These are phyloP conservation scores for Eudasyphora cyanicolor DNA, from an alignment of 2,888 invertebrate species.

Conservation along the genomic window DNA sequence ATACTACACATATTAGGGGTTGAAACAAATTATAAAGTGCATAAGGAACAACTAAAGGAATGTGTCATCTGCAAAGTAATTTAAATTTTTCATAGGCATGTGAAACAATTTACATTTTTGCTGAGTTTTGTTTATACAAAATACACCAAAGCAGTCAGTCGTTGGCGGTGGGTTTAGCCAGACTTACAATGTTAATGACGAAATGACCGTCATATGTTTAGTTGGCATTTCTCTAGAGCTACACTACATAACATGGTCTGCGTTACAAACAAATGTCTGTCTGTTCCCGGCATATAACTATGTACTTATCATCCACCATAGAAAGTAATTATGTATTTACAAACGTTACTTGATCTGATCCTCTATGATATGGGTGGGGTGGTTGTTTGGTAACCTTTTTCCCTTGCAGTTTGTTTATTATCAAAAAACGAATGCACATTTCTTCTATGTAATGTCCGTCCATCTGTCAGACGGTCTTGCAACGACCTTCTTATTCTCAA, in stretches of 20 bases:
- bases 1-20: too few relatives aligned
- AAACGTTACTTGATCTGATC: neutral
- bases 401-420: neutral
- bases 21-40: too few relatives aligned
- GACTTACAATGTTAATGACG: slow-evolving; percentile 1
- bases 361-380: neutral
- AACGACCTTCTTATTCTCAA: neutral
- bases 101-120: neutral
- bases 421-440: neutral
- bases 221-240: neutral
- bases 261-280: neutral
- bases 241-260: neutral
- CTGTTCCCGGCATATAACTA: neutral
- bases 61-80: neutral
- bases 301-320: neutral
- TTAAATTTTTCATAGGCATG: neutral
- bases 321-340: neutral
- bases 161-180: neutral
- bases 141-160: too few relatives aligned
- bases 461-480: neutral
- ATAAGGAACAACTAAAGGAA: slow-evolving; percentile 1
- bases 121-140: neutral
- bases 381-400: neutral
- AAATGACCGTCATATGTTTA: slow-evolving; percentile 45
- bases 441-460: neutral